Evolutionary conservation across 2,113 vertebrate genomes (phyloP).

Genomic region (Alethe diademata): DNA sequence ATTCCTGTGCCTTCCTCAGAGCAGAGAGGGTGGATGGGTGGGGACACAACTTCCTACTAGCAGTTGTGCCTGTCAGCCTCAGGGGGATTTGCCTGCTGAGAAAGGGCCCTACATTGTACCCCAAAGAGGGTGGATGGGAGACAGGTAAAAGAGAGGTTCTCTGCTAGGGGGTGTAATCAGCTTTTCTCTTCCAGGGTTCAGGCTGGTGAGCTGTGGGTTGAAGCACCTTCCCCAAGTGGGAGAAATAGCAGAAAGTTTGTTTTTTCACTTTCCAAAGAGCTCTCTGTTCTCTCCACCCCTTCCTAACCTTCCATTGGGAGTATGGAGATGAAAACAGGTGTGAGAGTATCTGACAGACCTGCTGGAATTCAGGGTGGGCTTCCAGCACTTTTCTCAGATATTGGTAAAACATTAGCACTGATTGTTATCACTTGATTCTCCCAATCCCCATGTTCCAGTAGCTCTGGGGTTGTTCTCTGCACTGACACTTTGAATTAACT

Average conservation of each 20-base stretch:
- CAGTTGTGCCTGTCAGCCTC: background rate
- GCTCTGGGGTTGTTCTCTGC: background rate
- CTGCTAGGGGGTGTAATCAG: background rate
- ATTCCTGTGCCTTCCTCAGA: background rate
- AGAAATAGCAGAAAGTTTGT: background rate
- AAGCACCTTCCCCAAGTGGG: background rate
- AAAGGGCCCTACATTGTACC: background rate
- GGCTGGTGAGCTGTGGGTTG: background rate
- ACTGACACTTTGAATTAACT: background rate
- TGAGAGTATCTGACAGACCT: background rate
- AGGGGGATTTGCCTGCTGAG: background rate
- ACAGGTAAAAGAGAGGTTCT: background rate
- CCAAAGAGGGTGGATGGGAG: background rate
- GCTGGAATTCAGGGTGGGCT: background rate
- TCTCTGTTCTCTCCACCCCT: background rate
- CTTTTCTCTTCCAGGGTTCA: background rate
- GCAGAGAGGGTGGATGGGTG: background rate
- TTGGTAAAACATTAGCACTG: background rate
- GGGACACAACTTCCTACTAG: background rate
- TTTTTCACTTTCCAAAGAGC: background rate
- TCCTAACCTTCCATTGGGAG: background rate
- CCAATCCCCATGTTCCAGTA: background rate
- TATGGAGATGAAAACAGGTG: background rate
- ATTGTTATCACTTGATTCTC: background rate
- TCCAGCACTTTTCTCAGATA: background rate